phyloP scores from a whole-genome alignment of 2,797 vertebrate species.

The Pteropus rufus region DNA sequence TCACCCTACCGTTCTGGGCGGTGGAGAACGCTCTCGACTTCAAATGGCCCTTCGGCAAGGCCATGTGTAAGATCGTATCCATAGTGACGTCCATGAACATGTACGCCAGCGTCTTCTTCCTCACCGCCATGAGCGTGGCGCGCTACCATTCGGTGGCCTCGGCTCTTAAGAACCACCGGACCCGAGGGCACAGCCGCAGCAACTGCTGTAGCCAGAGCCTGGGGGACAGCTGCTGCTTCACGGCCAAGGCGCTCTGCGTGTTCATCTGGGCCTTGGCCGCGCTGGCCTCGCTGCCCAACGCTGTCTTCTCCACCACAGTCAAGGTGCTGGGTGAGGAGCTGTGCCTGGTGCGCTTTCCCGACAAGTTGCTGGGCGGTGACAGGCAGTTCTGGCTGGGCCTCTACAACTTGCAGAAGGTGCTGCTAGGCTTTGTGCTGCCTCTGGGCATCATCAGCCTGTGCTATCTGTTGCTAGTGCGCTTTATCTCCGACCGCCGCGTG shows the following conservation, averaged over 20 bases:
- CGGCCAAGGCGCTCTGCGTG: slow-evolving; percentile 85
- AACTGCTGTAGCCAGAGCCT: slow-evolving; percentile 52
- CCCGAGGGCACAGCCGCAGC: slow-evolving; percentile 49
- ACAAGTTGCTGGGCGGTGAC: slow-evolving; percentile 79
- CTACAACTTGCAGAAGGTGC: slow-evolving; percentile 94
- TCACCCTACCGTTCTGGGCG: slow-evolving; percentile 97
- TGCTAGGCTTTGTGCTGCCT: slow-evolving; percentile 92
- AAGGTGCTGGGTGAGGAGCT: slow-evolving; percentile 90
- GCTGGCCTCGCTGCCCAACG: slow-evolving; percentile 91
- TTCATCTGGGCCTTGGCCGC: slow-evolving; percentile 90
- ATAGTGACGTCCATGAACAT: slow-evolving; percentile 96
- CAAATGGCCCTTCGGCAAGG: slow-evolving; percentile 93
- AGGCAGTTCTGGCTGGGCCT: slow-evolving; percentile 94
- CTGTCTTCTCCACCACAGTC: slow-evolving; percentile 92
- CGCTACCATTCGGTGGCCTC: slow-evolving; percentile 93
- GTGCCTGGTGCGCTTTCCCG: slow-evolving; percentile 93
- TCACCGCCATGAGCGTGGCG: slow-evolving; percentile 95
- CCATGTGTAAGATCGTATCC: slow-evolving; percentile 96
- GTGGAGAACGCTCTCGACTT: slow-evolving; percentile 97
- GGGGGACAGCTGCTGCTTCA: slow-evolving; percentile 70
- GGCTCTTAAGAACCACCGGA: slow-evolving; percentile 85
- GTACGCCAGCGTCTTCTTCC: slow-evolving; percentile 98
- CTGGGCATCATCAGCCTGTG: slow-evolving; percentile 89
- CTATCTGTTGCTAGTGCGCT: slow-evolving; percentile 92
- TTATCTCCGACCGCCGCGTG: slow-evolving; percentile 87